Percentiles rank a stretch among this genome's conserved stretches.
These are phyloP conservation scores for Tubulanus polymorphus DNA, from an alignment of 2,888 invertebrate genomes.

Conservation along the genomic window DNA sequence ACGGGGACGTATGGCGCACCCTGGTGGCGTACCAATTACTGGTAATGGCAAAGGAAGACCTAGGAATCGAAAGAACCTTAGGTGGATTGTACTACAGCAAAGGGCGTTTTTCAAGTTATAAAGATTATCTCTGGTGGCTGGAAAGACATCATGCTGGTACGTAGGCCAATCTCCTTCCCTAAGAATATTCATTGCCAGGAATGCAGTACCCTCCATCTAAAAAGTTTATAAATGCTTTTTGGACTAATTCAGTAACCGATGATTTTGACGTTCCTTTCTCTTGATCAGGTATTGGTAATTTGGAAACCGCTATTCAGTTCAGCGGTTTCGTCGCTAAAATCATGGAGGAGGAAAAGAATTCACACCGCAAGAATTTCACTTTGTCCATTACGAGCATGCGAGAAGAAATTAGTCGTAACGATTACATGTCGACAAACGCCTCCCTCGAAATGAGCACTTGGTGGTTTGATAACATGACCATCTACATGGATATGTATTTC, in stretches of 20 bases:
- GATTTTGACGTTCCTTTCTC: too few species aligned
- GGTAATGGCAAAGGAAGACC: slow-evolving; percentile 6
- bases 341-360: background rate
- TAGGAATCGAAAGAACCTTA: slow-evolving; percentile 4
- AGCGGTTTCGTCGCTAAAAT: background rate
- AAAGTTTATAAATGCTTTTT: too few species aligned
- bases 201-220: too few species aligned
- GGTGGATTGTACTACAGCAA: background rate
- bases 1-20: slow-evolving; percentile 3
- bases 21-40: slow-evolving; percentile 4
- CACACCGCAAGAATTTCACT: background rate
- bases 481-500: slow-evolving; percentile 11
- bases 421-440: background rate
- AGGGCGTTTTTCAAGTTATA: slow-evolving; percentile 5
- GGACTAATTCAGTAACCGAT: too few species aligned
- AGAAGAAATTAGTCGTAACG: background rate
- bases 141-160: slow-evolving; percentile 4
- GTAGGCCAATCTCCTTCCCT: too few species aligned
- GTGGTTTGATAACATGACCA: slow-evolving; percentile 18
- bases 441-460: slow-evolving; percentile 1
- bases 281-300: slow-evolving; percentile 11
- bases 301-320: slow-evolving; percentile 1
- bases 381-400: background rate
- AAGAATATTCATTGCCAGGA: too few species aligned
- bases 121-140: slow-evolving; percentile 7